phyloP scores from a whole-genome alignment of 2,888 invertebrate species.

The Uropetala carovei region DNA sequence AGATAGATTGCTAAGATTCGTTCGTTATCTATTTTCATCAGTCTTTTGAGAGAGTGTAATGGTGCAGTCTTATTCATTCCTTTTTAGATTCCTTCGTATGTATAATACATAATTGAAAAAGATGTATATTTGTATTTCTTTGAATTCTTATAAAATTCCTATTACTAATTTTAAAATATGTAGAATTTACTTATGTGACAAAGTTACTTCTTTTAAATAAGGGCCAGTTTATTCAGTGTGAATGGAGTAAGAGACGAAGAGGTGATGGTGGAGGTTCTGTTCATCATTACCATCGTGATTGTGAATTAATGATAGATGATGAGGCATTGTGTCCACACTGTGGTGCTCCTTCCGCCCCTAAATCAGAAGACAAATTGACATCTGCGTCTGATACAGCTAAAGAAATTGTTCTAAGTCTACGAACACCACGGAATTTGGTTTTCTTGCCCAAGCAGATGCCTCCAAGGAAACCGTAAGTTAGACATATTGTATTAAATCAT shows the following conservation, averaged over 20 bases:
- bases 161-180: no score
- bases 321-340: constrained; percentile 85
- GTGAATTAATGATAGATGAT: constrained; percentile 78
- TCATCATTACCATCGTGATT: constrained; percentile 91
- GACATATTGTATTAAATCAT: neutral
- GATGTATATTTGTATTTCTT: no score
- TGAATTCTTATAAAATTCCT: no score
- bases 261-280: constrained; percentile 74
- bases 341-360: constrained; percentile 77
- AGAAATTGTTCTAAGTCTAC: constrained; percentile 81
- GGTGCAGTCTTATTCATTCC: no score
- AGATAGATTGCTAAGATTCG: no score
- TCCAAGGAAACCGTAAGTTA: constrained; percentile 72
- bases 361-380: constrained; percentile 23
- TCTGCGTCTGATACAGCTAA: constrained; percentile 40
- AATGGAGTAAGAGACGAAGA: constrained; percentile 69
- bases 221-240: constrained; percentile 91
- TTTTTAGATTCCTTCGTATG: no score
- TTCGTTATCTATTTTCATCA: no score
- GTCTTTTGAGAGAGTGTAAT: no score
- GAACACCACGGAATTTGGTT: constrained; percentile 80
- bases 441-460: constrained; percentile 80
- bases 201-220: constrained; percentile 72
- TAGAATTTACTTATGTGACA: no score
- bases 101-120: no score